Conservation (phyloP, 2,797 vertebrate species). For the Dromococcyx pavoninus region DNA sequence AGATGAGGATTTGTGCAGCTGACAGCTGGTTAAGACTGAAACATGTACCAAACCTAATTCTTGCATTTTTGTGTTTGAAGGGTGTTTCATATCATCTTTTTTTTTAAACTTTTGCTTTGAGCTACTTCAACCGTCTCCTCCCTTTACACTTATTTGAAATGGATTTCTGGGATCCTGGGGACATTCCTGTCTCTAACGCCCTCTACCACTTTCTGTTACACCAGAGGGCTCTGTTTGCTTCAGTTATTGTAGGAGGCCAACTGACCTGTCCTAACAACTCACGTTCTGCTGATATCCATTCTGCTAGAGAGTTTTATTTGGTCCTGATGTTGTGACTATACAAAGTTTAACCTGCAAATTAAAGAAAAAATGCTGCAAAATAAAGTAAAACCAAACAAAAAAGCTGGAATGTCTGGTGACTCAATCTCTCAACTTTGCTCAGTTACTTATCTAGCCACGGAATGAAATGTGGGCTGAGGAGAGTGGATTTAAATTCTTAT, state of each 20-base stretch:
- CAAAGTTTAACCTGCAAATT: neutral
- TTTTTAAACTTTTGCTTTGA: neutral
- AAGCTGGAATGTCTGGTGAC: neutral
- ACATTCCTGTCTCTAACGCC: neutral
- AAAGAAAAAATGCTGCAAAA: neutral
- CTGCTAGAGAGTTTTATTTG: neutral
- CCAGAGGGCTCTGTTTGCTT: neutral
- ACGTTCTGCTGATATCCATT: neutral
- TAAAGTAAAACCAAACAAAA: neutral
- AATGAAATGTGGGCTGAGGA: neutral
- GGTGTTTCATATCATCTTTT: neutral
- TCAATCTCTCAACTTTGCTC: neutral
- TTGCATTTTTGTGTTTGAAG: neutral
- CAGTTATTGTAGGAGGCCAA: neutral
- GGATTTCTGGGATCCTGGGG: neutral
- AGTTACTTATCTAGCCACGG: neutral
- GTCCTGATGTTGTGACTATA: neutral
- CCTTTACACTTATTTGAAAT: neutral
- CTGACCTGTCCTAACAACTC: neutral
- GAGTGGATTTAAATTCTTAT: neutral
- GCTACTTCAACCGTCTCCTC: neutral
- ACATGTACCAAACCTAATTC: neutral
- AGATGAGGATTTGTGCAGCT: neutral
- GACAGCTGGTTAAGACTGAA: neutral
- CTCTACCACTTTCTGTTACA: neutral